These are phyloP conservation scores for Hemistola chrysoprasaria DNA, from an alignment of 2,888 invertebrate species.

Conservation along the genomic window DNA sequence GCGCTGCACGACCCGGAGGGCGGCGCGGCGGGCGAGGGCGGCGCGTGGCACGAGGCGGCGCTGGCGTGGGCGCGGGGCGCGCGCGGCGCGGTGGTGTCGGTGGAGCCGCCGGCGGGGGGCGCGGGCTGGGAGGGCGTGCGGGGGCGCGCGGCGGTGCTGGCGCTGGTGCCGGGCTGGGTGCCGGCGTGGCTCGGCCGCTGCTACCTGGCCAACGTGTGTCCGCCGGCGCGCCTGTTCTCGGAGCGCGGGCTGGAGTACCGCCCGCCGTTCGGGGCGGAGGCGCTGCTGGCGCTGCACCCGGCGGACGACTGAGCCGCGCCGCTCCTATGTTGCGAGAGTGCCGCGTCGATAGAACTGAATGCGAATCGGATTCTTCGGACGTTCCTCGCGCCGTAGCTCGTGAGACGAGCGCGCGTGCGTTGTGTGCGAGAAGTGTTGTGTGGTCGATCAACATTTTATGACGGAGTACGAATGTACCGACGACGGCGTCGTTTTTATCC, in stretches of 20 bases:
- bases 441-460: too few relatives aligned
- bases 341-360: too few relatives aligned
- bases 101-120: constrained; percentile 87
- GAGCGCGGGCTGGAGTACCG: constrained; percentile 90
- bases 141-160: constrained; percentile 42
- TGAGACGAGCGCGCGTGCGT: too few relatives aligned
- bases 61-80: constrained; percentile 85
- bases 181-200: constrained; percentile 74
- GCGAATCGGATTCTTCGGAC: too few relatives aligned
- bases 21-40: constrained; percentile 38
- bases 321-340: too few relatives aligned
- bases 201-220: constrained; percentile 92
- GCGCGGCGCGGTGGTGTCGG: constrained; percentile 40
- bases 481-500: too few relatives aligned
- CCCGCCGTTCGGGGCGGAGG: constrained; percentile 86
- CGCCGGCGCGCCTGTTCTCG: constrained; percentile 87
- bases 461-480: too few relatives aligned
- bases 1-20: constrained; percentile 44
- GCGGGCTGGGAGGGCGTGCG: constrained; percentile 50
- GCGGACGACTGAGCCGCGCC: constrained; percentile 37
- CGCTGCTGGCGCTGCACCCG: constrained; percentile 67
- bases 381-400: too few relatives aligned
- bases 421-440: too few relatives aligned
- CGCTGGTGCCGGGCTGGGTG: constrained; percentile 67
- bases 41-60: constrained; percentile 28